Evolutionary conservation across 2,797 vertebrate genomes (phyloP).

Genomic region (Cichlasoma orientale): DNA sequence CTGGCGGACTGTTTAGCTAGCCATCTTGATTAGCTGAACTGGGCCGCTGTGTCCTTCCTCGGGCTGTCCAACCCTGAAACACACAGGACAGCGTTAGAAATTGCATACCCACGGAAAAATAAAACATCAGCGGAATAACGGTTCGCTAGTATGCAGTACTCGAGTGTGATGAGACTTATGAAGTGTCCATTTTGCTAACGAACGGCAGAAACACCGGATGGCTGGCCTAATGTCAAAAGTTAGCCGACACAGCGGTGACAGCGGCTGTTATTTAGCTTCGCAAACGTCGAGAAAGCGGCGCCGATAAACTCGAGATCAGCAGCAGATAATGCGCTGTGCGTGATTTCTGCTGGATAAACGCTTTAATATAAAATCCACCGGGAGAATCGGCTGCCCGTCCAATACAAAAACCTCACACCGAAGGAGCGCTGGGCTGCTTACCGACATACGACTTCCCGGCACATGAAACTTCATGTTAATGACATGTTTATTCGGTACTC

Average conservation of each 20-base stretch:
- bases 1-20: slow-evolving; percentile 58
- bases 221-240: slow-evolving; percentile 45
- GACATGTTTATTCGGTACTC: not conserved
- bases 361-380: too few relatives aligned
- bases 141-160: rapidly evolving
- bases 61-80: slow-evolving; percentile 59
- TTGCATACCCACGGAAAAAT: rapidly evolving
- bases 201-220: not conserved
- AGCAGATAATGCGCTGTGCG: rapidly evolving
- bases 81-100: not conserved
- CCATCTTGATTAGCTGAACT: slow-evolving; percentile 63
- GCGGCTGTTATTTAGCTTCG: slow-evolving; percentile 2
- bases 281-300: not conserved
- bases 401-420: not conserved
- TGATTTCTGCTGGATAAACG: rapidly evolving
- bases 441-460: slow-evolving; percentile 29
- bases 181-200: not conserved
- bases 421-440: not conserved
- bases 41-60: slow-evolving; percentile 56
- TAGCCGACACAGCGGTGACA: slow-evolving; percentile 17
- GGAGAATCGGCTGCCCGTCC: not conserved
- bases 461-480: not conserved
- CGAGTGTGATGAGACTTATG: rapidly evolving
- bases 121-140: rapidly evolving
- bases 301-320: not conserved